Evolutionary conservation across 2,888 invertebrate species (phyloP).

Genomic region (Pyralis farinalis): DNA sequence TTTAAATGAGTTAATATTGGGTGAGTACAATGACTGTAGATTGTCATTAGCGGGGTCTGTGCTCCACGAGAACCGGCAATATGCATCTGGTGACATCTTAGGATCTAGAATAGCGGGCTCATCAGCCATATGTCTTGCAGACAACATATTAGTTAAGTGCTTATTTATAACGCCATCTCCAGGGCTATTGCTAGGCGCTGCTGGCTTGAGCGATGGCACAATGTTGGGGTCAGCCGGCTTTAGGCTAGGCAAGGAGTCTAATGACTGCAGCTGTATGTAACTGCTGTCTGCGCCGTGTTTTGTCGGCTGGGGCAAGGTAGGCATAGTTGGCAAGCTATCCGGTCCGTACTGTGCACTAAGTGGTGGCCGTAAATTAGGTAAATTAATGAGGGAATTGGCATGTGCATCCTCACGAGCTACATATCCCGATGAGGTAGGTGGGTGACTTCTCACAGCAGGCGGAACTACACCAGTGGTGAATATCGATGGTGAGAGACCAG

Average conservation of each 20-base stretch:
- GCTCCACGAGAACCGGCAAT: slow-evolving; percentile 76
- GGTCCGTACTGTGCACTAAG: slow-evolving; percentile 56
- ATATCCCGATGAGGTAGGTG: slow-evolving; percentile 58
- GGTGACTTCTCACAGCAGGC: slow-evolving; percentile 33
- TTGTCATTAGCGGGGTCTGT: slow-evolving; percentile 71
- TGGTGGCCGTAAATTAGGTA: slow-evolving; percentile 53
- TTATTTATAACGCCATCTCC: slow-evolving; percentile 68
- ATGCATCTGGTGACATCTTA: slow-evolving; percentile 74
- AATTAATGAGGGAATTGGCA: slow-evolving; percentile 50
- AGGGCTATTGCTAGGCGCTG: slow-evolving; percentile 51
- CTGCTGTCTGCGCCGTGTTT: slow-evolving; percentile 59
- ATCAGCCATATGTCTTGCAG: slow-evolving; percentile 52
- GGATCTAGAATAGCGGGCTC: slow-evolving; percentile 68
- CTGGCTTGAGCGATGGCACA: slow-evolving; percentile 48
- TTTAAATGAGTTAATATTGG: slow-evolving; percentile 52
- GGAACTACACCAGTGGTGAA: slow-evolving; percentile 55
- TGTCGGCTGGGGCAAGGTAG: slow-evolving; percentile 58
- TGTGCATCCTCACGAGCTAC: slow-evolving; percentile 61
- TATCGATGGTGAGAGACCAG: slow-evolving; percentile 59
- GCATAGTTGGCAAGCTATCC: slow-evolving; percentile 71
- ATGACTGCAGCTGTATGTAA: slow-evolving; percentile 68
- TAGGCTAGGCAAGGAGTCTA: slow-evolving; percentile 64
- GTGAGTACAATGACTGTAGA: slow-evolving; percentile 61
- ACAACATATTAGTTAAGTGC: slow-evolving; percentile 64
- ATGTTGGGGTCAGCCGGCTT: slow-evolving; percentile 50